Conservation (phyloP, 2,797 vertebrate genomes). For the Helicolenus hilgendorfi region DNA sequence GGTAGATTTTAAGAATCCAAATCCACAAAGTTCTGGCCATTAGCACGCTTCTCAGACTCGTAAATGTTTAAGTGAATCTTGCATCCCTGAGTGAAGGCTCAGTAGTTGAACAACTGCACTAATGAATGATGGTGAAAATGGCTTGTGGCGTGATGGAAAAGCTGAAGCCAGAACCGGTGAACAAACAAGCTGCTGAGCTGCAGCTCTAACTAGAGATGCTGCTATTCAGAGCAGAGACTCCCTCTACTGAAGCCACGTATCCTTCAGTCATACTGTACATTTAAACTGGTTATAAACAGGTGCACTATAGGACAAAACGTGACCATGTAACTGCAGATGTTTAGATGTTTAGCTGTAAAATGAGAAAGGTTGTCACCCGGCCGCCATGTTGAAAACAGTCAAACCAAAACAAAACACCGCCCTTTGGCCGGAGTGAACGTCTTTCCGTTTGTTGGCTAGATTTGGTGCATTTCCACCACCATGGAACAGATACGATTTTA, state of each 20-base stretch:
- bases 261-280: no score
- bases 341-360: no score
- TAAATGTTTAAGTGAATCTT: background rate
- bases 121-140: background rate
- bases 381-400: no score
- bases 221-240: background rate
- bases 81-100: background rate
- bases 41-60: background rate
- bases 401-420: no score
- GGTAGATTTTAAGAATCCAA: background rate
- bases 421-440: no score
- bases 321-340: background rate
- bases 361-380: rapidly evolving
- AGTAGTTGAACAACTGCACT: background rate
- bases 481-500: background rate
- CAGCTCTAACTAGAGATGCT: slow-evolving; percentile 5
- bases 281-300: background rate
- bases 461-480: no score
- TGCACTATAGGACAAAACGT: background rate
- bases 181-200: slow-evolving; percentile 26
- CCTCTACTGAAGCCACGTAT: background rate
- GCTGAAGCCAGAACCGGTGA: background rate
- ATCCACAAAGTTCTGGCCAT: background rate
- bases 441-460: no score
- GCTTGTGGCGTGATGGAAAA: background rate